Evolutionary conservation across 2,888 invertebrate species (phyloP), one percentile per base, ranked within the genome.

Genomic region (Drosophila buzzatii): DNA sequence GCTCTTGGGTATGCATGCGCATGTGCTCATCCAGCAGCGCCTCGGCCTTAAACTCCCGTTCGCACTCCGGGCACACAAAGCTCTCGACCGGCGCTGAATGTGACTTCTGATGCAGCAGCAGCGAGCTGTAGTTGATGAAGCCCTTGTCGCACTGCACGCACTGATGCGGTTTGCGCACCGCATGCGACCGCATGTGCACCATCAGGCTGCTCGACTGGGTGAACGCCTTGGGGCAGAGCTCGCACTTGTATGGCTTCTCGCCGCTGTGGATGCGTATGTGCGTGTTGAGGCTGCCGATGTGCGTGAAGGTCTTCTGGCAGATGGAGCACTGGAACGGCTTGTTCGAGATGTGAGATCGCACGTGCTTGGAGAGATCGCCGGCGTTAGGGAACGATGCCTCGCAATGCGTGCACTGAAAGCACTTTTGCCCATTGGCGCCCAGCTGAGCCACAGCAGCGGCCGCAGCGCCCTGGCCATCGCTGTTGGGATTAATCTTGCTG

Each of bases 181-280:
- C 89, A 75, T 92, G 92, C 3, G 93, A 93, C 18, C 93, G 90
- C 76, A 93, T 89, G 73, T 93, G 93, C 0, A 93, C 93, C 93
- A 93, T 93, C 53, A 93, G 76, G 66, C 93, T 93, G 72, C 92
- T 93, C 14, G 93, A 93, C 70, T 93, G 93, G 7, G 93, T 93
- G 66, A 93, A 93, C 1, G 92, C 92, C 80, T 93, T 93, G 1
- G 92, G 89, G 58, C 93, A 93, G n/a, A 93, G 72, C 33, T 93
- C 92, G 70, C 93, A 93, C 78, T 93, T 92, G 72, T 93, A 93
- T 0, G 93, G 93, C 70, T 92, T 92, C 75, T 93, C 93, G 2
- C 93, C 93, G 65, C 92, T 92, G 59, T 93, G 93, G 51, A 93
- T 93, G 33, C 93, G 91, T 64, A 93, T 92, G 76, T 93, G 93